Conservation (phyloP, 2,113 vertebrate species). For the Piaya cayana region DNA sequence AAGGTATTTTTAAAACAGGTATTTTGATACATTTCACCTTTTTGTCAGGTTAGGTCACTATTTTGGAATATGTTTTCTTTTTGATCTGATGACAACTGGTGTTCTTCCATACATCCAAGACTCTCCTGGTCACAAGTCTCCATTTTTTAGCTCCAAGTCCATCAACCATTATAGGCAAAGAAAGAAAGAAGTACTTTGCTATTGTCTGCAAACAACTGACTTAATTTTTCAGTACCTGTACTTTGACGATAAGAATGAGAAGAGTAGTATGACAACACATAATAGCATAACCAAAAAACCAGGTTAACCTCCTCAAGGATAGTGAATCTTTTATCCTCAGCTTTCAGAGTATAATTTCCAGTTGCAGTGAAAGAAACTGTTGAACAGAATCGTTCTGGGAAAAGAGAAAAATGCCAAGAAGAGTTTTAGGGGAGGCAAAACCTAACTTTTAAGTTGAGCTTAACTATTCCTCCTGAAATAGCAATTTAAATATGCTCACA, state of each 20-base stretch:
- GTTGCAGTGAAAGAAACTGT: neutral
- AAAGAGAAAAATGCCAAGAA: neutral
- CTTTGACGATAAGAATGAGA: neutral
- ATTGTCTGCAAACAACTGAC: neutral
- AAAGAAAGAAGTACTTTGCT: neutral
- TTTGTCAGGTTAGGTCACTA: neutral
- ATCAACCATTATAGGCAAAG: neutral
- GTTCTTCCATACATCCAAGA: neutral
- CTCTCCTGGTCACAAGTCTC: neutral
- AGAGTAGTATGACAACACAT: neutral
- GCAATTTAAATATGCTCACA: neutral
- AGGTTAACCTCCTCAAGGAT: neutral
- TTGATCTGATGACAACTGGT: neutral
- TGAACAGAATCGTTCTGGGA: neutral
- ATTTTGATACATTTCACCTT: neutral
- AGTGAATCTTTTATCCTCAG: neutral
- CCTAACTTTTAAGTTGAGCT: neutral
- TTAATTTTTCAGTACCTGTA: neutral
- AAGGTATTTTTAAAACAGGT: neutral
- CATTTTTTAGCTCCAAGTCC: neutral
- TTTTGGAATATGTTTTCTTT: neutral
- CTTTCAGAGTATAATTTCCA: neutral
- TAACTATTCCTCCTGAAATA: neutral
- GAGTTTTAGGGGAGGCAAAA: neutral
- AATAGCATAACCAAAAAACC: neutral